Base-by-base conservation (phyloP, 2,113 vertebrate genomes). In the Prunella fulvescens region DNA sequence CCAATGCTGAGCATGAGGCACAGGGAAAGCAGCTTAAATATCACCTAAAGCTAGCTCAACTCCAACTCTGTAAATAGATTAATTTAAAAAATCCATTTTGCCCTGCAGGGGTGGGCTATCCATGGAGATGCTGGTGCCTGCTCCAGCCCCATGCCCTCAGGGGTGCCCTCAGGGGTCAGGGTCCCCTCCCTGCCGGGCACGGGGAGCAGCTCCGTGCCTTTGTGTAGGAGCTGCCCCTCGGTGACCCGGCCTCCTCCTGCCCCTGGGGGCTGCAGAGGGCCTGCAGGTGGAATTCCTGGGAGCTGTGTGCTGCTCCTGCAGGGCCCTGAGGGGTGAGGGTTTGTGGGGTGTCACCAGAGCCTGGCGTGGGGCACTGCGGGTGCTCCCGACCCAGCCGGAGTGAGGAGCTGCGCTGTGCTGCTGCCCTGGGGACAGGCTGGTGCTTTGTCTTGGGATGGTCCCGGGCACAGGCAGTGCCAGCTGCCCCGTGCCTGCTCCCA, bases 231-330 rank as follows among this genome's bases (percentile, higher is more conserved):
- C 51, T 82, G 66, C 14, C 25, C 25, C 13, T 47, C 12, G 1
- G 23, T 8, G 16, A 11, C 29, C 10, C 25, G 20, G 8, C 22
- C 54, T 15, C 15, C 10, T 42, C 42, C 57, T 71, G 35, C 56
- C 64, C 7, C 0, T 1, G 42, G 25, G 5, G 9, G 11, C 47
- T n/a, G 51, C 4, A 3, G 29, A 3, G 47, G 3, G 1, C 14
- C 2, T 51, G 31, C 5, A 7, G 57, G 20, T 14, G 29, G 40
- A 9, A 8, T 50, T 58, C 19, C 31, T 54, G 86, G 51, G 45
- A 23, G 40, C 12, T 14, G 23, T 1, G 11, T 50, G 72, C 18
- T 88, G 67, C 28, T 92, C 23, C 40, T 20, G 71, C 33, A 29
- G 33, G 40, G 42, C 18, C 24, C 23, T 4, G 39, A 1, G 17